Base-by-base conservation (phyloP, 2,113 vertebrate genomes). In the Excalfactoria chinensis region DNA sequence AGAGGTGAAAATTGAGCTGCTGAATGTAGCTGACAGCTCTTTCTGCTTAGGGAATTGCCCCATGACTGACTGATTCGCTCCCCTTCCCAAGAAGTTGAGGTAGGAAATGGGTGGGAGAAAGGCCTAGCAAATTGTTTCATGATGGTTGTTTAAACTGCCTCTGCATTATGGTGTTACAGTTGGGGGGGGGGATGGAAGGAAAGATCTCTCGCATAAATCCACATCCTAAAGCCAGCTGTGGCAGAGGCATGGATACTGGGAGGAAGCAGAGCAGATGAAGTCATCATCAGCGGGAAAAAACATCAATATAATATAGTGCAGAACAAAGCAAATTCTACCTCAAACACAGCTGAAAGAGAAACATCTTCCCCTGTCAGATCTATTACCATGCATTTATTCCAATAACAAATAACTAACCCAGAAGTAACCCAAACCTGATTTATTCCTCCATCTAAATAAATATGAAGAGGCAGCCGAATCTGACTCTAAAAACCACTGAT, bases 301-400 rank as follows among this genome's bases (percentile, higher is more conserved):
- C 70, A 90, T 91, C 93, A 81, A 89, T 91, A 95, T 77, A 89
- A 91, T 85, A 59, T 80, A 93, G 84, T 91, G 89, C 88, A 95
- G 94, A 97, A 96, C 94, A 95, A 94, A 93, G 94, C 80, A 91
- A 96, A 97, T 95, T 88, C 91, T 83, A 93, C 88, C 90, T 94
- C 92, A 93, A 86, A 88, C 59, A 58, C 53, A 53, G 89, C 75
- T 93, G 92, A 91, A 95, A 95, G 82, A 86, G 83, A 88, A 96
- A 93, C 91, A 96, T 94, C 91, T 95, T 93, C 89, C 89, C 88
- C 68, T 91, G 85, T 95, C 94, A 93, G 89, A 89, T 89, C 93
- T 94, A 75, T 95, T 86, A 91, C 84, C 77, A 62, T 71, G 71
- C 87, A 64, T 92, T 94, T 85, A 95, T 95, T 93, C 90, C 95